Percentiles rank a stretch among this genome's conserved stretches.
phyloP scores from a whole-genome alignment of 2,113 vertebrate genomes.

The Perccottus glenii region DNA sequence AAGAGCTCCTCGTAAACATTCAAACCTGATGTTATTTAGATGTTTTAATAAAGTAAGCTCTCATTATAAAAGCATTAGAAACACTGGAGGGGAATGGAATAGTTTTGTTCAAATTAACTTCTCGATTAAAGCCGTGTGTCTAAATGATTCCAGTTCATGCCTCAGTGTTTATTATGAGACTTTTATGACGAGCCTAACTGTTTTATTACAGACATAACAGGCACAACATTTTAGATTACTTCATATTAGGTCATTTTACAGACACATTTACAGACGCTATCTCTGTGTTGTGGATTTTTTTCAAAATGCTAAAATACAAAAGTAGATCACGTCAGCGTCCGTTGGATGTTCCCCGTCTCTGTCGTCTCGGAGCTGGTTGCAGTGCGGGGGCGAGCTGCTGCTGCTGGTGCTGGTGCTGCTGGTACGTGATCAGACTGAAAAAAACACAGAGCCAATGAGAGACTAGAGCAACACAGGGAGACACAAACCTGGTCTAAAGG shows the following conservation, averaged over 20 bases:
- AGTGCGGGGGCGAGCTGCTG: not conserved
- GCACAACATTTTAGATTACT: not conserved
- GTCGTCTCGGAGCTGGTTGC: not conserved
- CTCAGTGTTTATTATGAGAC: no score
- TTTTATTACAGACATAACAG: not conserved
- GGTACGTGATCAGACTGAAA: not conserved
- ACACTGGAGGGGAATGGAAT: not conserved
- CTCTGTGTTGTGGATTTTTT: not conserved
- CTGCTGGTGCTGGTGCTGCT: slow-evolving; percentile 2
- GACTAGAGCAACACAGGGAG: not conserved
- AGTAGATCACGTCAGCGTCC: not conserved
- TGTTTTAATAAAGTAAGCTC: slow-evolving; percentile 1
- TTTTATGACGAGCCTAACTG: no score
- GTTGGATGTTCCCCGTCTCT: not conserved
- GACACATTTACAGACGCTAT: not conserved
- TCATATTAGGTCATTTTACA: not conserved
- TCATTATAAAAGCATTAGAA: not conserved
- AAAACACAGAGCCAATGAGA: no score
- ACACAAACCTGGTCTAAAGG: not conserved
- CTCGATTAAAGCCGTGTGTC: no score
- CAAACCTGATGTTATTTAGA: not conserved
- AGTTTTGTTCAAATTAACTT: no score
- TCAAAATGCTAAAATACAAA: not conserved
- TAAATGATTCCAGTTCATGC: not conserved
- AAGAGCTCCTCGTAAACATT: no score